These are phyloP conservation scores for Halocynthia aurantium DNA, from an alignment of 23 tunicate genomes.

Conservation along the genomic window DNA sequence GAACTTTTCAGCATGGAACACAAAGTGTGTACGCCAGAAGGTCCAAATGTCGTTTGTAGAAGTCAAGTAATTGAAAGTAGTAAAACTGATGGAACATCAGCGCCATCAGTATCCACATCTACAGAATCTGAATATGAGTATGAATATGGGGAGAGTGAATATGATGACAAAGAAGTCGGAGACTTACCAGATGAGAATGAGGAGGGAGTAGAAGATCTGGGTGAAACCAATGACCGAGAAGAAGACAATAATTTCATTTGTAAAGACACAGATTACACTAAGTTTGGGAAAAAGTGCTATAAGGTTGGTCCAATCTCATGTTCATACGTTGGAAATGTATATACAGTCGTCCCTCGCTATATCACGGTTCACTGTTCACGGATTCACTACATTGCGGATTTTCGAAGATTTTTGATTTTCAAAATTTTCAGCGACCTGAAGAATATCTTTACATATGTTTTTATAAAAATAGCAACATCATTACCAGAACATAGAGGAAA, in stretches of 20 bases:
- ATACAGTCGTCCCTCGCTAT: too few species aligned
- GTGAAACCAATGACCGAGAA: background rate
- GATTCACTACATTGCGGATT: too few species aligned
- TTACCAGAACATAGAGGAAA: too few species aligned
- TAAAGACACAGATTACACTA: background rate
- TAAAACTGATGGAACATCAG: background rate
- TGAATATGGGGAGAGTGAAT: background rate
- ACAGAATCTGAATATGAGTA: background rate
- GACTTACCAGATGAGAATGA: background rate
- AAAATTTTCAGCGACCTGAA: too few species aligned
- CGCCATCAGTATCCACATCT: background rate
- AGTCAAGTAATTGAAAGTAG: background rate
- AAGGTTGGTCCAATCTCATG: background rate
- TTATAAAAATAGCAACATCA: too few species aligned
- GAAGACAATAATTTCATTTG: background rate
- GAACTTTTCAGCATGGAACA: background rate
- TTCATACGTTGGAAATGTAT: too few species aligned
- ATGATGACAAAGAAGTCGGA: background rate
- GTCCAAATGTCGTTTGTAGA: background rate
- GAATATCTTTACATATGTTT: too few species aligned
- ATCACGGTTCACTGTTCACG: too few species aligned
- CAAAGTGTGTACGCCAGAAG: background rate
- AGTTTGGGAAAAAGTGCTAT: constrained; percentile 6
- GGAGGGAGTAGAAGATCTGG: background rate
- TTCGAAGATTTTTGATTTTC: too few species aligned